Conservation (phyloP, 1,140 invertebrate species). For the Drosophila punjabiensis region DNA sequence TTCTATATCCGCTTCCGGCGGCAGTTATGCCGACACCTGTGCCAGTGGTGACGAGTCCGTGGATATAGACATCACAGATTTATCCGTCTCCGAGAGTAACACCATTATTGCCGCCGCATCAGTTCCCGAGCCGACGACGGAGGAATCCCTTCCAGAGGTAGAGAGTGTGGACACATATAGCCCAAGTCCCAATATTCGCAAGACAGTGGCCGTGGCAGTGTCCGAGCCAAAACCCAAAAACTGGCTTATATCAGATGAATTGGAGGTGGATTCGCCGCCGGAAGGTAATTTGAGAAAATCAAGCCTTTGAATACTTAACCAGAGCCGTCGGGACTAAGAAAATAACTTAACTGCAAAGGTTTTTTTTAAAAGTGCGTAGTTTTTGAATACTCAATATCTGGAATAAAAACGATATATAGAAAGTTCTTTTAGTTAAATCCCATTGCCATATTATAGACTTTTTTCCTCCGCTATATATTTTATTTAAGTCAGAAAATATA, state of each 20-base stretch:
- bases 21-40: constrained; percentile 31
- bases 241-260: constrained; percentile 44
- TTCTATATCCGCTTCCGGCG: constrained; percentile 31
- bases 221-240: constrained; percentile 34
- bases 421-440: neutral
- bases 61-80: constrained; percentile 42
- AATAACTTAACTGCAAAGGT: neutral
- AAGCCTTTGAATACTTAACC: neutral
- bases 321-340: neutral
- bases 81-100: constrained; percentile 38
- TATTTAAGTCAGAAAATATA: too few relatives aligned
- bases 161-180: constrained; percentile 14
- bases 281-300: constrained; percentile 17
- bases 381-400: neutral
- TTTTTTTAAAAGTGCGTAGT: neutral
- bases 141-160: constrained; percentile 24
- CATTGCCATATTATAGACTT: neutral
- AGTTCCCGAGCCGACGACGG: neutral
- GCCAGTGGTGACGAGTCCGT: constrained; percentile 45
- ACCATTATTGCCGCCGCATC: constrained; percentile 8
- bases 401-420: neutral
- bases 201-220: constrained; percentile 10
- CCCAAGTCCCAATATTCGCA: constrained; percentile 23
- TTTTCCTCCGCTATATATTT: too few relatives aligned
- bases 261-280: constrained; percentile 31